A percentile compares a stretch with the other conserved stretches of the same genome.
These are phyloP conservation scores for Trachelus troglodyta DNA, from an alignment of 2,888 invertebrate genomes.

Conservation along the genomic window DNA sequence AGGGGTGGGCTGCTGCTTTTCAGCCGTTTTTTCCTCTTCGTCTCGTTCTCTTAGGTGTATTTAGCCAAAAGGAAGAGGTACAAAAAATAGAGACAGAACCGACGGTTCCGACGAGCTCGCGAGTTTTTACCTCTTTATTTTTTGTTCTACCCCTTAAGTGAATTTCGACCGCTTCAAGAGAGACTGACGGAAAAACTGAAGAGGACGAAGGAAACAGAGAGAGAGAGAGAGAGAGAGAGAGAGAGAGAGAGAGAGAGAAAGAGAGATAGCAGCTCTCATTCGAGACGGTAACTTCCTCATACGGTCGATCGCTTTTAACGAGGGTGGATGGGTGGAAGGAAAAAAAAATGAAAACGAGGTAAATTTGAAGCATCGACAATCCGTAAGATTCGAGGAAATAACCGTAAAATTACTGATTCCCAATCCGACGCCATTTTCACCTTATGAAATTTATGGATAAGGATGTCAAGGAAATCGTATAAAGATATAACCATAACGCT, in stretches of 20 bases:
- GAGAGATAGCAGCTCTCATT: slow-evolving; percentile 19
- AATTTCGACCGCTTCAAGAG: slow-evolving; percentile 8
- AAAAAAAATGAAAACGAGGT: slow-evolving; percentile 4
- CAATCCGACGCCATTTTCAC: background rate
- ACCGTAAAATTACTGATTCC: background rate
- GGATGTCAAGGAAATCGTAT: background rate
- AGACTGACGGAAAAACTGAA: slow-evolving; percentile 18
- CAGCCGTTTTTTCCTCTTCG: slow-evolving; percentile 24
- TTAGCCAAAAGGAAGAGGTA: slow-evolving; percentile 24
- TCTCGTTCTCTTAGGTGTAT: slow-evolving; percentile 29
- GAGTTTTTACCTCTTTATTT: background rate
- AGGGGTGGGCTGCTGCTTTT: slow-evolving; percentile 7
- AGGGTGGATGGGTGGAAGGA: slow-evolving; percentile 1
- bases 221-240: slow-evolving; percentile 12
- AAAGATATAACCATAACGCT: too few species aligned
- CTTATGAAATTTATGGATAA: background rate
- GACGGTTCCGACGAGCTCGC: background rate
- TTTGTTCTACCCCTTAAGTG: background rate
- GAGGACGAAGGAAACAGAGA: slow-evolving; percentile 1
- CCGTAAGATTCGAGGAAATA: background rate
- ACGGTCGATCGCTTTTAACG: slow-evolving; percentile 31
- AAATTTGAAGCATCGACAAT: background rate
- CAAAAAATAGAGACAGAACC: slow-evolving; percentile 5
- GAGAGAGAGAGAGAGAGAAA: slow-evolving; percentile 18
- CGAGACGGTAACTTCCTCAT: slow-evolving; percentile 15